Percentiles rank a stretch among this genome's conserved stretches.
Evolutionary conservation across 1,140 invertebrate genomes (phyloP).

Genomic region (Macrobrachium rosenbergii): DNA sequence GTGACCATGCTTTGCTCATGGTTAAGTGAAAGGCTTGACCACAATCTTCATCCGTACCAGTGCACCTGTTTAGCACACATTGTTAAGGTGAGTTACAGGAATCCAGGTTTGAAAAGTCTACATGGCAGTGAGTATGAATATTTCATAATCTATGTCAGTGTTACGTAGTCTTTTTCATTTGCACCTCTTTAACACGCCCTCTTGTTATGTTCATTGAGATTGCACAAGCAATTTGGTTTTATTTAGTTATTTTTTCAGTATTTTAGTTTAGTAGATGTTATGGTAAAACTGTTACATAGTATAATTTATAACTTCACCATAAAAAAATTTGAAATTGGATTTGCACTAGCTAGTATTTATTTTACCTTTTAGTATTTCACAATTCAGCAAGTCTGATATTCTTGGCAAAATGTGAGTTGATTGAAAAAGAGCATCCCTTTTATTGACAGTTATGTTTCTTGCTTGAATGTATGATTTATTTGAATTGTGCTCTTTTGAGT

Average conservation of each 20-base stretch:
- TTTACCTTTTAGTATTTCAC: constrained; percentile 48
- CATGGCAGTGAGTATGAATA: constrained; percentile 44
- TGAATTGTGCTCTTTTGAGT: background rate
- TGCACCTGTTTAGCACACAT: constrained; percentile 97
- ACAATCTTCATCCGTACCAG: constrained; percentile 96
- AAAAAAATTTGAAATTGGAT: constrained; percentile 38
- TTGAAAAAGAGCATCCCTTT: background rate
- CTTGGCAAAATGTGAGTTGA: constrained; percentile 18
- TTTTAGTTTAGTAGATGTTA: constrained; percentile 39
- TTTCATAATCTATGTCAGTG: constrained; percentile 33
- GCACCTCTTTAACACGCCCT: constrained; percentile 52
- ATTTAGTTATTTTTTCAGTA: constrained; percentile 28
- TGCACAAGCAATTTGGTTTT: constrained; percentile 49
- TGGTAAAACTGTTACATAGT: constrained; percentile 42
- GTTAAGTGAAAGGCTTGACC: constrained; percentile 93
- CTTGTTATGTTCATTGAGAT: constrained; percentile 56
- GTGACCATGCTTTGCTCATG: constrained; percentile 95
- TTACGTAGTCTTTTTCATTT: constrained; percentile 46
- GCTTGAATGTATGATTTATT: background rate
- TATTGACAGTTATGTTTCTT: background rate
- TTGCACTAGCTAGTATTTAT: constrained; percentile 50
- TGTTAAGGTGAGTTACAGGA: constrained; percentile 81
- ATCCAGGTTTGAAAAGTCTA: background rate
- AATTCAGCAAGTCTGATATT: constrained; percentile 9
- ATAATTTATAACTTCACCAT: constrained; percentile 44